These are phyloP conservation scores for Drosophila tripunctata DNA, from an alignment of 2,888 invertebrate species.

Conservation along the genomic window DNA sequence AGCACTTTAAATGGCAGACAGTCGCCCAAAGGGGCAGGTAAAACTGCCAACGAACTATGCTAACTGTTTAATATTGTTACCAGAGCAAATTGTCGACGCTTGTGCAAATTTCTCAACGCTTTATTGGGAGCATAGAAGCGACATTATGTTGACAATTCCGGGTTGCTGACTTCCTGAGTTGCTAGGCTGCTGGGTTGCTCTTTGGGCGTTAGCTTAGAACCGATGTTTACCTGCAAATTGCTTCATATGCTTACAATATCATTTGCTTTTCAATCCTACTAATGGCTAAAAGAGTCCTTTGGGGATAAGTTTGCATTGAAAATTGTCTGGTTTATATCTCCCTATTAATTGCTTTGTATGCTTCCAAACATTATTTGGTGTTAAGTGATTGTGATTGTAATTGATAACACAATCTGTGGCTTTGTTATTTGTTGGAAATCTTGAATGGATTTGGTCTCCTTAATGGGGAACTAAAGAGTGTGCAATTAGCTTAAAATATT, in stretches of 20 bases:
- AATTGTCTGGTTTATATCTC: slow-evolving; percentile 1
- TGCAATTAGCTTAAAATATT: neutral
- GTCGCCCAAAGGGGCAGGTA: slow-evolving; percentile 28
- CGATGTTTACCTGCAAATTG: slow-evolving; percentile 56
- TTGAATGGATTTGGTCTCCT: neutral
- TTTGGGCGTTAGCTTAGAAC: slow-evolving; percentile 25
- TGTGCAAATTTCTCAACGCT: slow-evolving; percentile 78
- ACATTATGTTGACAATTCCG: slow-evolving; percentile 48
- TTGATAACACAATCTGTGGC: slow-evolving; percentile 11
- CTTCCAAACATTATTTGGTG: slow-evolving; percentile 2
- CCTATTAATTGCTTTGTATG: slow-evolving; percentile 33
- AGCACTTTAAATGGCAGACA: slow-evolving; percentile 68
- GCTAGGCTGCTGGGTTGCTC: no score
- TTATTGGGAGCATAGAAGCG: slow-evolving; percentile 58
- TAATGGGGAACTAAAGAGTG: neutral
- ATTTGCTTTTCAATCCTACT: slow-evolving; percentile 42
- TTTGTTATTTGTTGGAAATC: neutral
- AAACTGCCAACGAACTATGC: slow-evolving; percentile 75
- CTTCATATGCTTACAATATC: slow-evolving; percentile 68
- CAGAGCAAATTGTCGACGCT: slow-evolving; percentile 77
- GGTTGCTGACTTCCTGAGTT: no score
- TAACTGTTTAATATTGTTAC: slow-evolving; percentile 79
- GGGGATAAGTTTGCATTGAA: slow-evolving; percentile 16
- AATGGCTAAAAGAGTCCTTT: slow-evolving; percentile 18
- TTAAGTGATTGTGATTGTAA: slow-evolving; percentile 8